These are phyloP conservation scores for Drosophila sp. DNA, from an alignment of 1,140 invertebrate genomes.

Conservation along the genomic window DNA sequence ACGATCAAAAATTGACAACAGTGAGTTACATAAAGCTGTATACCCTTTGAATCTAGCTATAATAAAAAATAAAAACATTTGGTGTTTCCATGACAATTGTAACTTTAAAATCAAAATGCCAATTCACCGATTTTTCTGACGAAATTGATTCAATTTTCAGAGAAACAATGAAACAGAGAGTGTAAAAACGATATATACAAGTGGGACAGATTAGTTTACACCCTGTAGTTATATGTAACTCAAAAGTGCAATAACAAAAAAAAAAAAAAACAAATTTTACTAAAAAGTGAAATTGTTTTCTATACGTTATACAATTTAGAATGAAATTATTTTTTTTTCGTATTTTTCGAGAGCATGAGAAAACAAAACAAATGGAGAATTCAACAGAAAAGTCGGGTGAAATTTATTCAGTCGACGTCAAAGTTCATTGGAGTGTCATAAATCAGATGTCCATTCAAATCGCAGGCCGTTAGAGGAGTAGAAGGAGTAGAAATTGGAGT, in stretches of 20 bases:
- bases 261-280: background rate
- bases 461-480: background rate
- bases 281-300: background rate
- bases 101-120: no score
- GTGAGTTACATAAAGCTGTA: no score
- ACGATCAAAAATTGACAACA: no score
- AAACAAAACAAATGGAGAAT: slow-evolving; percentile 59
- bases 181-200: no score
- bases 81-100: no score
- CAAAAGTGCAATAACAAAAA: no score
- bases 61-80: no score
- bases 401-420: slow-evolving; percentile 80
- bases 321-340: no score
- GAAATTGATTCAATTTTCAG: slow-evolving; percentile 65
- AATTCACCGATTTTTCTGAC: slow-evolving; percentile 39
- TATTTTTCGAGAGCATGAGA: slow-evolving; percentile 23
- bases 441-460: slow-evolving; percentile 63
- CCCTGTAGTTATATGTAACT: background rate
- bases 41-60: no score
- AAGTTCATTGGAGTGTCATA: slow-evolving; percentile 82
- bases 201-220: background rate
- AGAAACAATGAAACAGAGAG: slow-evolving; percentile 34
- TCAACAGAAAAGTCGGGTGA: slow-evolving; percentile 58
- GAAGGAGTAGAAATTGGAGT: background rate
- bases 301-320: no score